A percentile compares a stretch with the other conserved stretches of the same genome.
Evolutionary conservation across 2,888 invertebrate genomes (phyloP).

Genomic region (Lottia scabra): DNA sequence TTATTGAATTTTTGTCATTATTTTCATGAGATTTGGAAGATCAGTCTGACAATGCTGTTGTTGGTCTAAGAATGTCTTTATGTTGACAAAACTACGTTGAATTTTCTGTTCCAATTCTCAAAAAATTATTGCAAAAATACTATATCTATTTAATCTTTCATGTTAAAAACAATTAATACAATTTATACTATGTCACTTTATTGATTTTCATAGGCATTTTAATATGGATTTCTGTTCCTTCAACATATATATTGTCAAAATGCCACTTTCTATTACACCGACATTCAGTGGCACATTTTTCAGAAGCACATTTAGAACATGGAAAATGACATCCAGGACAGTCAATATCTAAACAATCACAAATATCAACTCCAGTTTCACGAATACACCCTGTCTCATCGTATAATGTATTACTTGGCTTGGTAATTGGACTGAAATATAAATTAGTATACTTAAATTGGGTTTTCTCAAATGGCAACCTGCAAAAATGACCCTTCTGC

Average conservation of each 20-base stretch:
- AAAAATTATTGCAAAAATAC: no score
- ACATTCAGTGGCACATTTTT: constrained; percentile 67
- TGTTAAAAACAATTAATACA: no score
- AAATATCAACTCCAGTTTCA: constrained; percentile 77
- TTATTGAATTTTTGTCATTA: no score
- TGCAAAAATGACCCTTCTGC: no score
- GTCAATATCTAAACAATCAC: constrained; percentile 83
- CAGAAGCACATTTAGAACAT: constrained; percentile 70
- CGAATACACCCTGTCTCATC: constrained; percentile 62
- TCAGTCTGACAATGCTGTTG: no score
- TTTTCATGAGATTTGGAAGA: no score
- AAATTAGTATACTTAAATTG: not conserved
- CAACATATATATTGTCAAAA: constrained; percentile 63
- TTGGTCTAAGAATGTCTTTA: no score
- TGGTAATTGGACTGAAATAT: constrained; percentile 42
- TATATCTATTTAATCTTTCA: no score
- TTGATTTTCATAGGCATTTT: constrained; percentile 8
- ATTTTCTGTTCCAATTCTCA: no score
- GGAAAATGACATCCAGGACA: constrained; percentile 88
- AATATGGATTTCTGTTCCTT: constrained; percentile 52
- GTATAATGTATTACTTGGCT: constrained; percentile 59
- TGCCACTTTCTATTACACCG: constrained; percentile 61
- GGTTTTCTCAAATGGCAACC: no score
- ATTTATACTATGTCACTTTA: no score
- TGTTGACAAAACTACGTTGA: no score